Evolutionary conservation across 2,113 vertebrate species (phyloP).

Genomic region (Cyprinodon brontotheroides): DNA sequence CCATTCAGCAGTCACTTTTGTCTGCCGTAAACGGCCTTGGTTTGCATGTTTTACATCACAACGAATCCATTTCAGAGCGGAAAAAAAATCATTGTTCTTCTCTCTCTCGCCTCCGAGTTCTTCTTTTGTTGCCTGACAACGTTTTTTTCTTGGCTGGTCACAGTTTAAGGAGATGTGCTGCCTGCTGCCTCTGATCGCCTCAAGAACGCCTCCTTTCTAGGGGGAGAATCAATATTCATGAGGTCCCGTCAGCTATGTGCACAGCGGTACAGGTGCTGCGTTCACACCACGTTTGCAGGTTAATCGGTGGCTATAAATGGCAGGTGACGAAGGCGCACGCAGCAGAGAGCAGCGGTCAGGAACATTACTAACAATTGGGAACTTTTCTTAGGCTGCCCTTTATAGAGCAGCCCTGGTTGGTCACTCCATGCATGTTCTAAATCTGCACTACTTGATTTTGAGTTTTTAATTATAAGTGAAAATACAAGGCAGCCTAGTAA

Average conservation of each 20-base stretch:
- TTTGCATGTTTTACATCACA: constrained; percentile 35
- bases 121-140: constrained; percentile 9
- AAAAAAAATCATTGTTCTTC: constrained; percentile 12
- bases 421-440: constrained; percentile 21
- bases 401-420: not conserved
- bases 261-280: constrained; percentile 53
- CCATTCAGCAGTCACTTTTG: constrained; percentile 46
- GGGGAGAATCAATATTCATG: constrained; percentile 36
- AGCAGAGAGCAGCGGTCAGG: constrained; percentile 40
- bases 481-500: not conserved
- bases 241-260: constrained; percentile 36
- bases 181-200: constrained; percentile 2
- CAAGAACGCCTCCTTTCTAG: not conserved
- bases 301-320: constrained; percentile 56
- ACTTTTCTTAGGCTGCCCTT: constrained; percentile 12
- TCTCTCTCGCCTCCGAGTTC: constrained; percentile 6
- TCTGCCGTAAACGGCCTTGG: constrained; percentile 25
- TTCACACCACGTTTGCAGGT: constrained; percentile 49
- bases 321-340: constrained; percentile 36
- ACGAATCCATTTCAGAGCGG: not conserved
- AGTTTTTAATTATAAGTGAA: constrained; percentile 20
- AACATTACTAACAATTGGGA: constrained; percentile 51
- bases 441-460: constrained; percentile 1
- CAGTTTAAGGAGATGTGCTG: not conserved
- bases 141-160: constrained; percentile 22